These are phyloP conservation scores for Thamnaconus septentrionalis DNA, from an alignment of 2,113 vertebrate species.

Conservation along the genomic window DNA sequence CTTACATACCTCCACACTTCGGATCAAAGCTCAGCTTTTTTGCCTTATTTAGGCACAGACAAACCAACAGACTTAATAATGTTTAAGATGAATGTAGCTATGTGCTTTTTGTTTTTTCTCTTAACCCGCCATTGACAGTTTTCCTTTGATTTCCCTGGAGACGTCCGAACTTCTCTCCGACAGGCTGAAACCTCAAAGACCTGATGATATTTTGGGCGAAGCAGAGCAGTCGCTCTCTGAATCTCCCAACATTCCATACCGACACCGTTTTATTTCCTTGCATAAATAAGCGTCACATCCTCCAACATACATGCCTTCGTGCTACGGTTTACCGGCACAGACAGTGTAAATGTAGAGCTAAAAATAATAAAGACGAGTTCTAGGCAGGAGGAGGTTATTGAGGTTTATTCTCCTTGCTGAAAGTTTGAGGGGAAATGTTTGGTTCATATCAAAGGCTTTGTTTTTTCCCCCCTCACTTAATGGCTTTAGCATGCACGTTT, in stretches of 20 bases:
- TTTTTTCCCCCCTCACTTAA: conserved; percentile 11
- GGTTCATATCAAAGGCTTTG: conserved; percentile 17
- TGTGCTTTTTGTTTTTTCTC: no score
- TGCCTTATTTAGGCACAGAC: neutral
- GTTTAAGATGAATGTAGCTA: no score
- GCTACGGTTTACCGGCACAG: conserved; percentile 29
- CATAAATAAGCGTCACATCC: conserved; percentile 40
- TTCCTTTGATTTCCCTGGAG: no score
- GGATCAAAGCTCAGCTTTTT: conserved; percentile 41
- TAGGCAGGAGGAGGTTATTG: conserved; percentile 49
- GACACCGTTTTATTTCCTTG: conserved; percentile 7
- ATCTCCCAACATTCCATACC: no score
- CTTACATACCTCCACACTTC: conserved; percentile 55
- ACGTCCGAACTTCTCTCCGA: no score
- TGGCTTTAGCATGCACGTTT: conserved; percentile 28
- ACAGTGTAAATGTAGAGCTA: conserved; percentile 62
- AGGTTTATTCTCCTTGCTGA: conserved; percentile 31
- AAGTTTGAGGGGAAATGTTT: conserved; percentile 32
- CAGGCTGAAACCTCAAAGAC: no score
- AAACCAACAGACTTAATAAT: no score
- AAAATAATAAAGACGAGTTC: conserved; percentile 59
- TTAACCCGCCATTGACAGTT: no score
- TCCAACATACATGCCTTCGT: conserved; percentile 47
- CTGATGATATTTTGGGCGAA: no score
- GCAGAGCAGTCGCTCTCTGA: no score